Percentiles rank a stretch among this genome's conserved stretches.
These are phyloP conservation scores for Holothuria glaberrima DNA, from an alignment of 35 echinoderm and acorn worm species.

Conservation along the genomic window DNA sequence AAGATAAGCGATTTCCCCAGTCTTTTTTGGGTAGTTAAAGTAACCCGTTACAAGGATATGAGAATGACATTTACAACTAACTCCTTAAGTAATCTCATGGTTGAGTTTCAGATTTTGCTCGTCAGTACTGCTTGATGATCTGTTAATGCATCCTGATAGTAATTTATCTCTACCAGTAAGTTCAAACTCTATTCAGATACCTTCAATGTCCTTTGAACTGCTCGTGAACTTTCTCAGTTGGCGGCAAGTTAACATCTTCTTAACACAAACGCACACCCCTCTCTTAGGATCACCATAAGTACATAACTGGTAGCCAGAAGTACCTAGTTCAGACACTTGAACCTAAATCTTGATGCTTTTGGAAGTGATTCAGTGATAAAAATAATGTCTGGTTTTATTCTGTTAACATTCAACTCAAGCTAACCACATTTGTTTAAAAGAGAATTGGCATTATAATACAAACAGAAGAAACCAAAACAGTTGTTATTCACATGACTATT, in stretches of 20 bases:
- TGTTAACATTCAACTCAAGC: not conserved
- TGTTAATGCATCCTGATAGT: not conserved
- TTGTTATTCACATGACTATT: no score
- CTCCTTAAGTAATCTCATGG: not conserved
- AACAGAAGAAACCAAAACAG: not conserved
- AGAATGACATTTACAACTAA: not conserved
- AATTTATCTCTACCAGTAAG: not conserved
- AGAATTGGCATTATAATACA: not conserved
- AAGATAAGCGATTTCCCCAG: not conserved
- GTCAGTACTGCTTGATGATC: not conserved
- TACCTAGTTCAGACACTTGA: not conserved
- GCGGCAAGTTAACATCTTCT: not conserved
- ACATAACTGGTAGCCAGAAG: not conserved
- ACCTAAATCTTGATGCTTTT: not conserved
- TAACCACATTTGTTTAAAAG: constrained; percentile 1
- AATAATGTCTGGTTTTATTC: not conserved
- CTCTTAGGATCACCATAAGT: not conserved
- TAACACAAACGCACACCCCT: constrained; percentile 1
- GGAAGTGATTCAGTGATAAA: not conserved
- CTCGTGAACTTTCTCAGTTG: not conserved
- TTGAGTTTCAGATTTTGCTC: not conserved
- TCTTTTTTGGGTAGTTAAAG: constrained; percentile 8
- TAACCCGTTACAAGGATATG: not conserved
- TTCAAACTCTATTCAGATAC: not conserved
- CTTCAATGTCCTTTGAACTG: not conserved